Conservation (phyloP, 2,888 invertebrate species). For the Pyrocoelia pectoralis region DNA sequence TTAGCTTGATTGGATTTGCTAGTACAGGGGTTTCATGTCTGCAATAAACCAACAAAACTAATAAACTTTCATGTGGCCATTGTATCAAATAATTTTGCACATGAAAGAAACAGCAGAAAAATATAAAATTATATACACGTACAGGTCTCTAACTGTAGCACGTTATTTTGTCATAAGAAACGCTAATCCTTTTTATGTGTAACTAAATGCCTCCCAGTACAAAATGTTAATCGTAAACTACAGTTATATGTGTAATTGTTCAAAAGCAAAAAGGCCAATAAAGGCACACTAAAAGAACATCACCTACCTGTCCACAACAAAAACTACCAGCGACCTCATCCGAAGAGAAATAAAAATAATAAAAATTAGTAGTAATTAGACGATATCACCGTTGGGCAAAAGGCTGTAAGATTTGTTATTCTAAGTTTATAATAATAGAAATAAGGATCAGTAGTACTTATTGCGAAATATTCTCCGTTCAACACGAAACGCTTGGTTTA, state of each 20-base stretch:
- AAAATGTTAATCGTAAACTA: constrained; percentile 7
- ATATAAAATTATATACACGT: constrained; percentile 19
- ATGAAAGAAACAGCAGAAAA: constrained; percentile 19
- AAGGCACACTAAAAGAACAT: neutral
- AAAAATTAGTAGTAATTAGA: neutral
- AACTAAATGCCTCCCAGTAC: neutral
- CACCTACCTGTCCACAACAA: neutral
- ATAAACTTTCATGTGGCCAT: constrained; percentile 27
- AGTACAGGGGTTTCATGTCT: constrained; percentile 90
- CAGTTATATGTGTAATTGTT: constrained; percentile 1
- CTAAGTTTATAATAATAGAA: too few relatives aligned
- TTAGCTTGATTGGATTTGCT: constrained; percentile 80
- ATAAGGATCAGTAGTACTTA: too few relatives aligned
- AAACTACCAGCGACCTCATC: neutral
- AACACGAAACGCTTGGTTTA: constrained; percentile 10
- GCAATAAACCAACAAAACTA: constrained; percentile 54
- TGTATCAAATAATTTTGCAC: constrained; percentile 17
- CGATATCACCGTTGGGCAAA: too few relatives aligned
- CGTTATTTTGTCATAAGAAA: neutral
- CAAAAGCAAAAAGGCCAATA: neutral
- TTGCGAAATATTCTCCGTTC: neutral
- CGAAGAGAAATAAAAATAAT: neutral
- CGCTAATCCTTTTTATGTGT: constrained; percentile 2
- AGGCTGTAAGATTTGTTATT: too few relatives aligned
- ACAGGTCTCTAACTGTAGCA: constrained; percentile 31